These are phyloP conservation scores for Chinchilla lanigera DNA, from an alignment of 2,113 vertebrate species.

Conservation along the genomic window DNA sequence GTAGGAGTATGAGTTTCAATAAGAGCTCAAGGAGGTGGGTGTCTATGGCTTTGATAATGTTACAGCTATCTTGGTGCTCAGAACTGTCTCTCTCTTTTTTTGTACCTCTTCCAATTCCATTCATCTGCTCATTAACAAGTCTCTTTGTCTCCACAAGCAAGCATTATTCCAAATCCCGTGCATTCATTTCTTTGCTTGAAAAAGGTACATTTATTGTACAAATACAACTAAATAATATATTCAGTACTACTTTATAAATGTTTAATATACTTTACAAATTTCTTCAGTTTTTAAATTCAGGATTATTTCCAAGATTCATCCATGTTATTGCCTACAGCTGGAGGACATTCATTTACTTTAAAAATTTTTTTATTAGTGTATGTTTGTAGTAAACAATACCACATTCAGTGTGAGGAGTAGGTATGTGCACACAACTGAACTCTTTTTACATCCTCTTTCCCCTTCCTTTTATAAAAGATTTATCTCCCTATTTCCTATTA, in stretches of 20 bases:
- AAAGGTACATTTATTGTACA: not conserved
- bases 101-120: not conserved
- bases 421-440: not conserved
- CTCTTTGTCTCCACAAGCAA: not conserved
- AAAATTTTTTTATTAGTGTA: not conserved
- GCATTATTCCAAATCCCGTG: not conserved
- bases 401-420: not conserved
- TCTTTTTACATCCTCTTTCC: not conserved
- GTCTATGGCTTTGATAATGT: not conserved
- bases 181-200: not conserved
- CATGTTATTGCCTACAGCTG: not conserved
- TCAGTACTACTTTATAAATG: not conserved
- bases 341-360: not conserved
- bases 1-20: not conserved
- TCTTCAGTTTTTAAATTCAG: not conserved
- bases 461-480: not conserved
- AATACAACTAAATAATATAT: not conserved
- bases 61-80: not conserved
- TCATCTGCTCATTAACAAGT: not conserved
- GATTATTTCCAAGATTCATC: not conserved
- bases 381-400: not conserved
- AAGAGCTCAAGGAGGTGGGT: not conserved
- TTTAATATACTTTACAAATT: not conserved
- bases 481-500: not conserved
- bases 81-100: not conserved